Base-by-base conservation (phyloP, 2,888 invertebrate genomes). In the Troides oblongomaculatus region DNA sequence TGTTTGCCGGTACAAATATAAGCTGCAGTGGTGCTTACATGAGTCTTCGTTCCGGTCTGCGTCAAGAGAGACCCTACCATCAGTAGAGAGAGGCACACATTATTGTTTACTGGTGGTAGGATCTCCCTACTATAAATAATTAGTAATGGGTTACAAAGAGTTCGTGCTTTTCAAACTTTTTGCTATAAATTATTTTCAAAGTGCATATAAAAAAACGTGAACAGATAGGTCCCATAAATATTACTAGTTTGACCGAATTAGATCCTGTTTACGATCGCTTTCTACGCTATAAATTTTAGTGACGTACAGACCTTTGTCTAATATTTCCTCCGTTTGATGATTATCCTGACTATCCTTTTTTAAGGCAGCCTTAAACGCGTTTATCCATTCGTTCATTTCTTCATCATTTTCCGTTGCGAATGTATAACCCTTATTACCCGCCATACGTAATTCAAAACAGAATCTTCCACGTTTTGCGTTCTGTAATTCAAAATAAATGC, bases 371-470 rank as follows among this genome's bases (percentile, higher is more conserved):
- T 94, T 96, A 39, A 98, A 93, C 76, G 97, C 97, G 68, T 90
- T 93, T 39, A 98, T 94, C 98, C 98, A 98, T 80, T 97, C 97
- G 78, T 93, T 94, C 78, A 94, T 90, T 75, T 98, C 98, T 12
- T 94, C 93, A 78, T 98, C 98, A 79, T 94, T 96, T 80, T 98
- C 98, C 0, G 97, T 95, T 10, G 97, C 97, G 78, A 98, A 94
- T 62, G 96, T 95, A 79, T 97, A 97, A 0, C 97, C 96, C 83
- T 97, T 97, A 74, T 96, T 96, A 23, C 96, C 96, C 8, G 97
- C 95, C 97, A 97, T 97, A 73, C 96, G 94, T 60, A 98, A 87
- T 85, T 98, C 98, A 87, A 98, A 98, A 84, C 97, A 96, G 83
- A 94, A 95, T 78, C 96, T 94, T 3, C 97, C 97, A 70, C 97